phyloP scores from a whole-genome alignment of 23 tunicate genomes.

The Styela plicata region DNA sequence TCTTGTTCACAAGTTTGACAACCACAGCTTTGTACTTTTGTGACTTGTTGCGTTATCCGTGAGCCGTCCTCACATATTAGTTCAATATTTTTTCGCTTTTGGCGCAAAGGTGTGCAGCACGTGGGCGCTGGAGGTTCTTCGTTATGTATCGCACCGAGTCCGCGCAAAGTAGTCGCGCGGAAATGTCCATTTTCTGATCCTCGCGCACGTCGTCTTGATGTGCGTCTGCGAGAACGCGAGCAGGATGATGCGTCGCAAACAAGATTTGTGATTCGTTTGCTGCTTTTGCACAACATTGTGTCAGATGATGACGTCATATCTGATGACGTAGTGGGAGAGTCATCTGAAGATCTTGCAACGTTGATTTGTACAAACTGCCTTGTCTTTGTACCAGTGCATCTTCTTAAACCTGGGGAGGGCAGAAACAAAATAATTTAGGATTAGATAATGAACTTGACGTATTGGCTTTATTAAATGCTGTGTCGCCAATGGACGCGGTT shows the following conservation, averaged over 20 bases:
- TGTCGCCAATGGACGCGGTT: no score
- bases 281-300: constrained; percentile 52
- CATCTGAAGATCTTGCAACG: background rate
- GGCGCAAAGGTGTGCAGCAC: constrained; percentile 63
- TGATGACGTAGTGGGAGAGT: background rate
- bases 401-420: constrained; percentile 20
- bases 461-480: no score
- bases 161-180: background rate
- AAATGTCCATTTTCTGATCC: background rate
- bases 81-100: constrained; percentile 22
- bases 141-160: constrained; percentile 18
- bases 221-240: background rate
- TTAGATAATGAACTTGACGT: no score
- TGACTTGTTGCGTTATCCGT: constrained; percentile 24
- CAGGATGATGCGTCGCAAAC: constrained; percentile 52
- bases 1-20: constrained; percentile 55
- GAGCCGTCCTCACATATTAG: constrained; percentile 70
- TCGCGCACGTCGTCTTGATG: background rate
- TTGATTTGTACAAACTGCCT: constrained; percentile 26
- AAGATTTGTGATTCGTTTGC: constrained; percentile 40
- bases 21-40: constrained; percentile 65
- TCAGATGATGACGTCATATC: background rate
- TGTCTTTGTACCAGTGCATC: constrained; percentile 21
- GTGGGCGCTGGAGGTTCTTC: constrained; percentile 32
- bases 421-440: no score